Percentiles rank a stretch among this genome's conserved stretches.
These are phyloP conservation scores for Esperia sulphurella DNA, from an alignment of 2,888 invertebrate genomes.

Conservation along the genomic window DNA sequence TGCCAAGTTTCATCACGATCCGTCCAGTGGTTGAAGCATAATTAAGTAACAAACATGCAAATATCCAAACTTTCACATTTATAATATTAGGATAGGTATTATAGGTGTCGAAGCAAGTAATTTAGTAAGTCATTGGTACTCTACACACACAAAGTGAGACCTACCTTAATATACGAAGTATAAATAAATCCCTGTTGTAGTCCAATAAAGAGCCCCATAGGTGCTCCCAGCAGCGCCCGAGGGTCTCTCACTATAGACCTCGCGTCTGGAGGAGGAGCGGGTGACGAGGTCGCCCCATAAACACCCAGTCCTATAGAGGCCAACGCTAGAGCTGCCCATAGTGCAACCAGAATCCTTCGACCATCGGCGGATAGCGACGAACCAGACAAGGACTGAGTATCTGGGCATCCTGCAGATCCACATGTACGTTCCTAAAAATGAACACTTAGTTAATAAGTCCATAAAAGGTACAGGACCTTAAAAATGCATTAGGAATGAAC, in stretches of 20 bases:
- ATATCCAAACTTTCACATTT: neutral
- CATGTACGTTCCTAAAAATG: slow-evolving; percentile 55
- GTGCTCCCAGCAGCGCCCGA: slow-evolving; percentile 84
- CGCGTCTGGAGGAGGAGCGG: slow-evolving; percentile 56
- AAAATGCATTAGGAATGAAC: slow-evolving; percentile 19
- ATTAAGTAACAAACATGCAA: too few relatives aligned
- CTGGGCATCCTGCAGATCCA: slow-evolving; percentile 65
- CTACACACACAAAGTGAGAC: slow-evolving; percentile 3
- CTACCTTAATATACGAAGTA: slow-evolving; percentile 89
- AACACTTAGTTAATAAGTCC: neutral
- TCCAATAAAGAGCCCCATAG: slow-evolving; percentile 89
- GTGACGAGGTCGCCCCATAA: slow-evolving; percentile 53
- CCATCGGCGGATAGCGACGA: slow-evolving; percentile 56
- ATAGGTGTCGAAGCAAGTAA: too few relatives aligned
- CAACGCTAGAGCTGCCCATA: slow-evolving; percentile 55
- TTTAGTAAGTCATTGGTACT: too few relatives aligned
- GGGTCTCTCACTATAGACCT: slow-evolving; percentile 76
- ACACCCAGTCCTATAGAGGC: slow-evolving; percentile 50
- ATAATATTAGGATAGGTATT: too few relatives aligned
- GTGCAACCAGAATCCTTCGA: slow-evolving; percentile 47
- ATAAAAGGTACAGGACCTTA: too few relatives aligned
- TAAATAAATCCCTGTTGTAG: slow-evolving; percentile 92
- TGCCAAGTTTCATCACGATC: too few relatives aligned
- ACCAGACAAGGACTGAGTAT: slow-evolving; percentile 47
- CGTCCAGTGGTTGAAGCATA: too few relatives aligned